Base-by-base conservation (phyloP, 2,113 vertebrate species). In the Lethenteron camtschaticum region DNA sequence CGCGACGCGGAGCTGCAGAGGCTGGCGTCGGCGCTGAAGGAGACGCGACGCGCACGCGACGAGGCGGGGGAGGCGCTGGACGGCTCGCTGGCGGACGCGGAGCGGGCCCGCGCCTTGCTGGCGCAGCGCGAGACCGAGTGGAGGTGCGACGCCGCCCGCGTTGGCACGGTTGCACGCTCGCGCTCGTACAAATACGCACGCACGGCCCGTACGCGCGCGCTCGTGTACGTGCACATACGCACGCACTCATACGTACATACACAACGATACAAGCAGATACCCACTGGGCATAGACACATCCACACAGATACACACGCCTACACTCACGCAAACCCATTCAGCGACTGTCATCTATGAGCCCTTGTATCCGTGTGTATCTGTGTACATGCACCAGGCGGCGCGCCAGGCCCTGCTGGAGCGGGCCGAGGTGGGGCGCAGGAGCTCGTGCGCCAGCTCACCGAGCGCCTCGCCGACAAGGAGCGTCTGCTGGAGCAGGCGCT, bases 391-490 rank as follows among this genome's bases (percentile, higher is more conserved):
- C 41, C 63, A 66, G 63, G 63, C 9, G 24, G 63, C 63, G n/a
- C n/a, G 63, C 9, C 9, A n/a, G 24, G 63, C 63, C 8, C 63
- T 66, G 63, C 24, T 66, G 63, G 10, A 66, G n/a, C 63, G 63
- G 24, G n/a, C 63, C n/a, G 63, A 20, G n/a, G n/a, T n/a, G 63
- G 63, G n/a, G 63, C 24, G 63, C n/a, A 66, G 63, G 63, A 66
- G 10, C n/a, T 24, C 24, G 10, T 24, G n/a, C 63, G 24, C n/a
- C 63, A 11, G 10, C 63, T 66, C n/a, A 66, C 10, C 9, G 9
- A 16, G 63, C 63, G 63, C 10, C 10, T 66, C 9, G n/a, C 63
- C 24, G 63, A 66, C n/a, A n/a, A 20, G n/a, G 63, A 66, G 10
- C 63, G 24, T n/a, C 63, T 66, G 9, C 10, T 66, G 63, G n/a